Base-by-base conservation (phyloP, 2,888 invertebrate species). In the Geophilus truncorum region DNA sequence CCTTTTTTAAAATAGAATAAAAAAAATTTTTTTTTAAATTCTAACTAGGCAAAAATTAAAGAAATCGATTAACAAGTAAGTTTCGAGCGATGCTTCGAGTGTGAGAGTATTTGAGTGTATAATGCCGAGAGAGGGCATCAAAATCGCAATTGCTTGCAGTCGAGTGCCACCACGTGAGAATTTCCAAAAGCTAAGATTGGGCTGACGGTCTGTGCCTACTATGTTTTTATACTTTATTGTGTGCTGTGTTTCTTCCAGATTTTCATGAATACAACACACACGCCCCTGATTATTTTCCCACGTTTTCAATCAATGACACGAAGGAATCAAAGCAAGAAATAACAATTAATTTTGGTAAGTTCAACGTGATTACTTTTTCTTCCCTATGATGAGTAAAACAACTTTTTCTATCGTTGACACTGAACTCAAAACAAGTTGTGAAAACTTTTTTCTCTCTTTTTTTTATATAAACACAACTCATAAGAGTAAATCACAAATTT, bases 211-310 rank as follows among this genome's bases (percentile, higher is more conserved):
- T 62, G 70, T n/a, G 28, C 23, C 23, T 62, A 62, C 18, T 3
- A 28, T 70, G 28, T 70, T 70, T 70, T 70, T 51, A 9, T 32
- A 51, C 18, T 51, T 51, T 70, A 70, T 70, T 70, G 70, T 70
- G 70, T 70, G 70, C 70, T 25, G 28, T 70, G 70, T 70, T 70
- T 23, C 70, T 70, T 10, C 70, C 70, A 70, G 70, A 70, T 70
- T 70, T 70, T 9, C 70, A 12, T 25, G 23, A 70, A 70, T 28
- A 70, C 25, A 28, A 70, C 28, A 25, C 28, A 70, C n/a, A 70
- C 70, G 28, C 70, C 25, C 70, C 23, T 28, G 70, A 70, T 70
- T 25, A n/a, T 21, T 25, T 70, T 5, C 7, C 23, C 25, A 70
- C 70, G 23, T 9, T 28, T 25, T 23, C 25, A 4, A 70, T 15